These are phyloP conservation scores for Pseudobourletiella spinata DNA, from an alignment of 1,140 invertebrate species.

Conservation along the genomic window DNA sequence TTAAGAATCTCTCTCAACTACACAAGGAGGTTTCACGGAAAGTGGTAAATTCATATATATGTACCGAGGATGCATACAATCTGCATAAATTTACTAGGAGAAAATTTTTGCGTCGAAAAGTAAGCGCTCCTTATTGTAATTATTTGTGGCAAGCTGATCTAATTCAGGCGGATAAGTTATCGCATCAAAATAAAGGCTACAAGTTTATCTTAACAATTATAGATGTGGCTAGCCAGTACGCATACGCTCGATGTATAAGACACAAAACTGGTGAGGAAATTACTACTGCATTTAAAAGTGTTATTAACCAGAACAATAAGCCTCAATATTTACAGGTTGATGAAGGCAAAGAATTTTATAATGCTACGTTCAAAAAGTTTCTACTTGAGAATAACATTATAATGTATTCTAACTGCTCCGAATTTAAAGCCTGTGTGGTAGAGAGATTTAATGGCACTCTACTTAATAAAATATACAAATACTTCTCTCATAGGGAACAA, in stretches of 20 bases:
- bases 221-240: constrained; percentile 11
- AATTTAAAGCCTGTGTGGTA: constrained; percentile 9
- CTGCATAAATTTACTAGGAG: not conserved
- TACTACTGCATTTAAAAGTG: constrained; percentile 4
- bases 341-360: constrained; percentile 20
- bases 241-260: constrained; percentile 14
- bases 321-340: constrained; percentile 15
- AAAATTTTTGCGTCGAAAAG: not conserved
- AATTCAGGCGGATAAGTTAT: constrained; percentile 43
- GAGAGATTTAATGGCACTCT: constrained; percentile 24
- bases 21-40: too few relatives aligned
- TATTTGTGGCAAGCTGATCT: constrained; percentile 54
- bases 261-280: constrained; percentile 13
- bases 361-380: constrained; percentile 4
- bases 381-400: constrained; percentile 1
- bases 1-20: too few relatives aligned
- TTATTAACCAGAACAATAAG: not conserved
- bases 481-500: constrained; percentile 1
- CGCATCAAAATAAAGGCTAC: constrained; percentile 12
- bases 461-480: constrained; percentile 8
- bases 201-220: constrained; percentile 13
- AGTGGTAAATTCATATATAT: too few relatives aligned
- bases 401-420: constrained; percentile 11
- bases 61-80: constrained; percentile 42
- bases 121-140: constrained; percentile 30